A percentile compares a stretch with the other conserved stretches of the same genome.
Conservation (phyloP, 1,140 invertebrate species). For the Sarcophaga peregrina region DNA sequence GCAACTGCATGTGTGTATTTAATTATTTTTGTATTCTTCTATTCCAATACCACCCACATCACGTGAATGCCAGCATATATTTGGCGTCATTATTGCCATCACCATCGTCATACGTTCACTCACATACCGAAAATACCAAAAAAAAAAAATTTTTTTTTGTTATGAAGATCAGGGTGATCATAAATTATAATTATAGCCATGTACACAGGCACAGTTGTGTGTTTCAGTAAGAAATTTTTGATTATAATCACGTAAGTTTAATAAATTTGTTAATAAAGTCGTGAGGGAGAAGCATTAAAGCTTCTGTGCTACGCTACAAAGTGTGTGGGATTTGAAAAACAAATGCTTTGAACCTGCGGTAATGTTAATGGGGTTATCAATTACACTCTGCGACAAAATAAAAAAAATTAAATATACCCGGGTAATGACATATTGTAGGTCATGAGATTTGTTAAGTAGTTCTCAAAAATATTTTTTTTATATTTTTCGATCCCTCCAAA, state of each 20-base stretch:
- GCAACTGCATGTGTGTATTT: neutral
- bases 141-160: neutral
- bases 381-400: too few relatives aligned
- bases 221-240: neutral
- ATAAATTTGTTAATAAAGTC: neutral
- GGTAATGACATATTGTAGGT: too few relatives aligned
- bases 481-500: too few relatives aligned
- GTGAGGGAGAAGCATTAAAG: neutral
- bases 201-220: neutral
- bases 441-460: too few relatives aligned
- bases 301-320: neutral
- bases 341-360: too few relatives aligned
- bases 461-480: too few relatives aligned
- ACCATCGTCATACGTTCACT: neutral
- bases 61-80: neutral
- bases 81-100: neutral
- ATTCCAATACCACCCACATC: neutral
- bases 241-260: neutral
- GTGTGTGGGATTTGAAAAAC: neutral
- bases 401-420: too few relatives aligned
- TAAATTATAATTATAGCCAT: slow-evolving; percentile 6
- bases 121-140: neutral
- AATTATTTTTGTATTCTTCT: neutral
- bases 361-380: too few relatives aligned
- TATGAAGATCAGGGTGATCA: slow-evolving; percentile 4